Evolutionary conservation across 1,140 invertebrate genomes (phyloP), one percentile per base, ranked within the genome.

Genomic region (Platorchestia sp.): DNA sequence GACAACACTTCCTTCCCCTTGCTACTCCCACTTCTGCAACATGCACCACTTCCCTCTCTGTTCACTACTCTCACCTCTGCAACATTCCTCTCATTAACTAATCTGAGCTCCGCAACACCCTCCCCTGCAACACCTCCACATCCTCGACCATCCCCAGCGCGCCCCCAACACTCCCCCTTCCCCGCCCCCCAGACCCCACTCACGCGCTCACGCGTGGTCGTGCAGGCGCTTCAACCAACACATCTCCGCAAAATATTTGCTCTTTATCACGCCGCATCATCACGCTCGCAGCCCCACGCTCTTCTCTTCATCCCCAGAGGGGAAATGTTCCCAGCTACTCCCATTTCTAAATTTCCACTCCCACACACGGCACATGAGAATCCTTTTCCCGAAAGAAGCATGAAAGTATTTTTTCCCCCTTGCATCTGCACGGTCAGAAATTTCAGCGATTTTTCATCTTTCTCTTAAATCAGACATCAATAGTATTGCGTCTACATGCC

Each of bases 181-280:
- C 6, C 6, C 86, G 7, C 86, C 86, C 36, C 36, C 5, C 86
- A 5, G 6, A 36, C 86, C 86, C 5, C 40, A 36, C 86, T 87
- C 86, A 87, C 86, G 36, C 86, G 41, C 41, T 87, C 86, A 87
- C 36, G 86, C 7, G 86, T 36, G 36, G 86, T 87, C 86, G 86
- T 87, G 86, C 36, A n/a, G 41, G 86, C 36, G 86, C 86, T 87
- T 87, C 86, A 87, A n/a, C 86, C 86, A 87, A 87, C 86, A 87
- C 86, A 87, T 87, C 86, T 87, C 36, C 86, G 40, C 87, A 22
- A 42, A 90, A 90, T 90, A 90, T 90, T 90, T 90, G 87, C 44
- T 90, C 87, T 90, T 45, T 90, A 90, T 90, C 87, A 44, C 87
- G 27, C 44, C 41, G 41, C 87, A 90, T 90, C 87, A 90, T 43